Percentiles rank a stretch among this genome's conserved stretches.
These are phyloP conservation scores for Jacana jacana DNA, from an alignment of 2,113 vertebrate genomes.

Conservation along the genomic window DNA sequence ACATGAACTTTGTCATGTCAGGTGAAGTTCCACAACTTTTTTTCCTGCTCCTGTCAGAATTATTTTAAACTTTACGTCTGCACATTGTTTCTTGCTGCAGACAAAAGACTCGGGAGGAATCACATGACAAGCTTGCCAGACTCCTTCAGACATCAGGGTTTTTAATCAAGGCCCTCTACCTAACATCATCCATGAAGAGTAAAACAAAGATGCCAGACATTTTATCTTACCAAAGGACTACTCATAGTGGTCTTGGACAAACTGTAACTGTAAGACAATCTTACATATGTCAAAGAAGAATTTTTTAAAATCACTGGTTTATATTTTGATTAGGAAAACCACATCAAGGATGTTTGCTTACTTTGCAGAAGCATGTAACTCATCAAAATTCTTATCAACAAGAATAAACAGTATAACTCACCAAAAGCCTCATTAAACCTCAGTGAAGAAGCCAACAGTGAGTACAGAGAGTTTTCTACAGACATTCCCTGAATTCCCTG, in stretches of 20 bases:
- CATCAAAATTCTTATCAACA: neutral
- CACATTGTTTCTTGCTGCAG: neutral
- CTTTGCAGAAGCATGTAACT: neutral
- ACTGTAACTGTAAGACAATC: neutral
- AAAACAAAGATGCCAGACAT: neutral
- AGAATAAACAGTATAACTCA: neutral
- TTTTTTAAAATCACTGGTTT: neutral
- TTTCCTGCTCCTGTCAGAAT: neutral
- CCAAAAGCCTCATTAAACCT: neutral
- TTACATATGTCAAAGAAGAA: neutral
- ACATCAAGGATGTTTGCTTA: neutral
- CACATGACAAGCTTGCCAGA: neutral
- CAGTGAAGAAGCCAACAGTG: neutral
- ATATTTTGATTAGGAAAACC: neutral
- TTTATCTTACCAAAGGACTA: neutral
- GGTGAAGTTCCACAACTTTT: neutral
- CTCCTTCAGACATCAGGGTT: neutral
- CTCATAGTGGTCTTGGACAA: neutral
- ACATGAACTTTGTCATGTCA: neutral
- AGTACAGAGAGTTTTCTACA: neutral
- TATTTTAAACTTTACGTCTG: neutral
- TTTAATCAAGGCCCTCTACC: neutral
- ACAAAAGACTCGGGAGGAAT: neutral
- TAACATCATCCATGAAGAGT: neutral
- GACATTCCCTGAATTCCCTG: neutral